Conservation (phyloP, 92 coral and sea anemone species). For the Palythoa caribaeorum region DNA sequence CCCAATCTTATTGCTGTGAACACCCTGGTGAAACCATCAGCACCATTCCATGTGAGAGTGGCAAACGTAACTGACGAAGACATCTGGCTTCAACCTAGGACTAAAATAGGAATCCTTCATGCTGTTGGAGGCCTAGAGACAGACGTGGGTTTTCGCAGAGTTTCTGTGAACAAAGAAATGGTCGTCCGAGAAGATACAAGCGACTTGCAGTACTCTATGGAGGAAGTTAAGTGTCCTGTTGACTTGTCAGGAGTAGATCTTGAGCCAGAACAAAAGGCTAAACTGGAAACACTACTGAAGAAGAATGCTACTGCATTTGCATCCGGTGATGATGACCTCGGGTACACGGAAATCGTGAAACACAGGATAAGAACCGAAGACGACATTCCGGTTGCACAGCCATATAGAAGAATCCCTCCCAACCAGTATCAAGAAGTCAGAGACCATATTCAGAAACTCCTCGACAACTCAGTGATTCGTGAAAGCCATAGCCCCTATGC, state of each 20-base stretch:
- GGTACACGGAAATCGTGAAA: conserved; percentile 43
- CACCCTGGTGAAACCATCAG: conserved; percentile 53
- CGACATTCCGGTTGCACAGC: conserved; percentile 45
- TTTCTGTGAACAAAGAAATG: conserved; percentile 42
- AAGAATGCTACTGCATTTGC: conserved; percentile 46
- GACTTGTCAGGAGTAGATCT: conserved; percentile 4
- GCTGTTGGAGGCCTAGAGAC: conserved; percentile 44
- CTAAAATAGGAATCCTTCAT: conserved; percentile 72
- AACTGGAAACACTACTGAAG: conserved; percentile 33
- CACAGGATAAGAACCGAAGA: conserved; percentile 37
- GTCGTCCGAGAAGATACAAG: neutral
- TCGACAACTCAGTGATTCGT: too few species aligned
- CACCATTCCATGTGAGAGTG: conserved; percentile 68
- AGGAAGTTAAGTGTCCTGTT: neutral
- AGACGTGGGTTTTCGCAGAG: conserved; percentile 23
- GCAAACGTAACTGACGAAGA: conserved; percentile 68
- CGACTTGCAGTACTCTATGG: neutral
- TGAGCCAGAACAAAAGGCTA: conserved; percentile 37
- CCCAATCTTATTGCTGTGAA: conserved; percentile 63
- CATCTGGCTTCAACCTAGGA: conserved; percentile 76
- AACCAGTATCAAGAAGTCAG: neutral
- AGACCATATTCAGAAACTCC: too few species aligned
- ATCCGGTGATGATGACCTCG: conserved; percentile 29
- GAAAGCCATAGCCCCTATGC: too few species aligned
- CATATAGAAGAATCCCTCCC: conserved; percentile 43